Percentiles rank a stretch among this genome's conserved stretches.
phyloP scores from a whole-genome alignment of 2,888 invertebrate species.

The Apocheima hispidaria region DNA sequence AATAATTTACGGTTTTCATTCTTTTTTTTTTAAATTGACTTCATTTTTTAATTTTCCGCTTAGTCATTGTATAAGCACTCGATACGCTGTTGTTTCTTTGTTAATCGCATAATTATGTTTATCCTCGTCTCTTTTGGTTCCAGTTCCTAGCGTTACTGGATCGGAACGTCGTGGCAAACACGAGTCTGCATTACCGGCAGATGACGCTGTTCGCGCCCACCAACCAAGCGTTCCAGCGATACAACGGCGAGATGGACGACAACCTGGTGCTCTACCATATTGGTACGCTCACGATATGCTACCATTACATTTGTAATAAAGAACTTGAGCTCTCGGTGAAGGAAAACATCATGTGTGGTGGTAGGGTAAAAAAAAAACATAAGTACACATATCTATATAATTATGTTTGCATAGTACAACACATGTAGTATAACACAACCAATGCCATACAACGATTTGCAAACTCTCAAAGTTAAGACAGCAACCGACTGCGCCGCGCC shows the following conservation, averaged over 20 bases:
- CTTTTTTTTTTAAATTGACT: too few relatives aligned
- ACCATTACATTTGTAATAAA: conserved; percentile 10
- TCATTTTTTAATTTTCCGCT: too few relatives aligned
- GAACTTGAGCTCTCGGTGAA: too few relatives aligned
- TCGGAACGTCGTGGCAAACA: conserved; percentile 90
- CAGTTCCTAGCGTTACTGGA: conserved; percentile 93
- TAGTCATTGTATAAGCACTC: too few relatives aligned
- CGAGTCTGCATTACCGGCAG: conserved; percentile 89
- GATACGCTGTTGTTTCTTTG: conserved; percentile 2
- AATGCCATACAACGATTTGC: conserved; percentile 1
- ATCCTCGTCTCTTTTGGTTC: conserved; percentile 10
- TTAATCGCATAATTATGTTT: neutral
- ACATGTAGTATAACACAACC: too few relatives aligned
- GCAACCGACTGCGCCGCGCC: neutral
- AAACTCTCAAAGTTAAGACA: conserved; percentile 10
- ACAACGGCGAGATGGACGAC: conserved; percentile 86
- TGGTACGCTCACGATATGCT: conserved; percentile 79
- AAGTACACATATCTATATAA: too few relatives aligned
- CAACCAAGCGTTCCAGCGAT: conserved; percentile 93
- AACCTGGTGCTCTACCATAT: conserved; percentile 92
- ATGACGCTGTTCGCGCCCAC: conserved; percentile 96
- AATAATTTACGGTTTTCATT: too few relatives aligned
- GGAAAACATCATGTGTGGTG: too few relatives aligned
- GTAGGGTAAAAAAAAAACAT: too few relatives aligned
- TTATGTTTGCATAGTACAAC: too few relatives aligned